These are phyloP conservation scores for Dissostichus mawsoni DNA, from an alignment of 2,113 vertebrate species.

Conservation along the genomic window DNA sequence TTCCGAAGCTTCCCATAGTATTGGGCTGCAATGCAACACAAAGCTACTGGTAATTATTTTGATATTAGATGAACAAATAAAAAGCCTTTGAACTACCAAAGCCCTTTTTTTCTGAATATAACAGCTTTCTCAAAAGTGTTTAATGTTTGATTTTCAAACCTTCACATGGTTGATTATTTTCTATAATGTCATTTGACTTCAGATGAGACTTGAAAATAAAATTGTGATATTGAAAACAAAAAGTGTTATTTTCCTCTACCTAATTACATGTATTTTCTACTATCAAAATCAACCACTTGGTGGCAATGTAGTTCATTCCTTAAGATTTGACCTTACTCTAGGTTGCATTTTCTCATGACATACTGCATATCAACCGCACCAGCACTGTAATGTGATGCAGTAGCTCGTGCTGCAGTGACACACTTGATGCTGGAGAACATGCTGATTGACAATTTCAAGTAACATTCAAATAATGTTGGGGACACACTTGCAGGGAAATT, in stretches of 20 bases:
- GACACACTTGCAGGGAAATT: neutral
- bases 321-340: conserved; percentile 51
- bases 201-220: conserved; percentile 40
- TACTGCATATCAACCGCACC: conserved; percentile 24
- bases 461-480: neutral
- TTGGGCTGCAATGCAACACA: neutral
- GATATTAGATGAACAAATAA: conserved; percentile 20
- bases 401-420: neutral
- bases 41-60: neutral
- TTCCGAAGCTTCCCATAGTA: neutral
- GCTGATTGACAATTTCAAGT: neutral
- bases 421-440: neutral
- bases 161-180: conserved; percentile 28
- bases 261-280: neutral
- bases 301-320: conserved; percentile 47
- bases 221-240: conserved; percentile 5
- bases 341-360: conserved; percentile 40
- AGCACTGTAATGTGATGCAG: conserved; percentile 19
- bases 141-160: conserved; percentile 1
- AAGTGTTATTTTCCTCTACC: neutral
- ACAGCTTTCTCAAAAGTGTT: conserved; percentile 18
- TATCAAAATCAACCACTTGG: conserved; percentile 37
- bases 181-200: conserved; percentile 33
- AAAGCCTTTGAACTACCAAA: conserved; percentile 25
- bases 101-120: conserved; percentile 18